Evolutionary conservation across 2,888 invertebrate species (phyloP).

Genomic region (Ligdia adustata): DNA sequence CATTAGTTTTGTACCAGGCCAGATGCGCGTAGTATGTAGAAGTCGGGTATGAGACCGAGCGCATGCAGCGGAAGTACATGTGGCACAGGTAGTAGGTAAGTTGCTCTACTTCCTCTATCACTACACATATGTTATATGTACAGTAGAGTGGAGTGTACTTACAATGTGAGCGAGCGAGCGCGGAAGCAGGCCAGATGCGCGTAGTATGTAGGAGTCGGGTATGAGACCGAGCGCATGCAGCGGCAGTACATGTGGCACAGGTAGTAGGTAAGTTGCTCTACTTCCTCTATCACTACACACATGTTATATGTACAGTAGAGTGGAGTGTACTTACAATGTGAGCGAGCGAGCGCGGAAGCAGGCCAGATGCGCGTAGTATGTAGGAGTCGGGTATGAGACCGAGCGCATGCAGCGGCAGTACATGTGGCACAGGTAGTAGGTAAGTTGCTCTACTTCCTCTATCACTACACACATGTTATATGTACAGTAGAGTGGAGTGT

Average conservation of each 20-base stretch:
- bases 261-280: too few relatives aligned
- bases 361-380: slow-evolving; percentile 85
- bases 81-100: too few relatives aligned
- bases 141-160: slow-evolving; percentile 45
- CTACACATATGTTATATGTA: too few relatives aligned
- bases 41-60: background rate
- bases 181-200: slow-evolving; percentile 82
- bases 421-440: slow-evolving; percentile 92
- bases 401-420: background rate
- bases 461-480: too few relatives aligned
- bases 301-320: background rate
- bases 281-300: too few relatives aligned
- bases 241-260: too few relatives aligned
- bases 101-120: too few relatives aligned
- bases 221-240: background rate
- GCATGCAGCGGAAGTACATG: background rate
- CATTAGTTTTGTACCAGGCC: too few relatives aligned
- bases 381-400: background rate
- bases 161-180: slow-evolving; percentile 83
- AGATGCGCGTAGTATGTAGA: background rate
- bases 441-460: slow-evolving; percentile 91
- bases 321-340: slow-evolving; percentile 65
- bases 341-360: slow-evolving; percentile 88
- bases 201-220: background rate
- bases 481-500: slow-evolving; percentile 10